phyloP scores from a whole-genome alignment of 1,140 invertebrate species.

The Orius insidiosus region DNA sequence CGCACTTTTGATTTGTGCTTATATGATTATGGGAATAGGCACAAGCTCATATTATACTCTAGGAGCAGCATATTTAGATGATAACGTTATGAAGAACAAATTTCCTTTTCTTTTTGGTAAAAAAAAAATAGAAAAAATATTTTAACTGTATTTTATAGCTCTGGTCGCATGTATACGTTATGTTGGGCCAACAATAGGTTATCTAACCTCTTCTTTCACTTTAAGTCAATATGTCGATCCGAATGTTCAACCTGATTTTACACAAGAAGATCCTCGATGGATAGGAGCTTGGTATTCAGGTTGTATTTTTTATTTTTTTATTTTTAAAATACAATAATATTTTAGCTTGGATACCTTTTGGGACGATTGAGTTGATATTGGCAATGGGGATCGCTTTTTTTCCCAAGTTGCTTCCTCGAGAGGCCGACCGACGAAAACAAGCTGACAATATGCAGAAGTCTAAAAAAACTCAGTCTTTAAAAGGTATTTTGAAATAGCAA shows the following conservation, averaged over 20 bases:
- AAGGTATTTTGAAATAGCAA: slow-evolving; percentile 14
- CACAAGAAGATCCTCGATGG: slow-evolving; percentile 24
- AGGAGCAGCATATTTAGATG: slow-evolving; percentile 23
- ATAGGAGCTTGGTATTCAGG: slow-evolving; percentile 29
- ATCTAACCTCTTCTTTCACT: slow-evolving; percentile 17
- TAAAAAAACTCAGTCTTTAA: background rate
- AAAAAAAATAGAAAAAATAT: background rate
- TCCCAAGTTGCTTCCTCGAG: slow-evolving; percentile 18
- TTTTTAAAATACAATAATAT: background rate
- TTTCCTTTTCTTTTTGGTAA: slow-evolving; percentile 21
- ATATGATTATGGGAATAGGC: slow-evolving; percentile 21
- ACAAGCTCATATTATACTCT: slow-evolving; percentile 21
- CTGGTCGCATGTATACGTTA: slow-evolving; percentile 22
- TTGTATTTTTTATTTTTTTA: slow-evolving; percentile 14
- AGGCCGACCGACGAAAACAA: slow-evolving; percentile 9
- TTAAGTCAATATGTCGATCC: slow-evolving; percentile 18
- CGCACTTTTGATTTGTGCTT: slow-evolving; percentile 16
- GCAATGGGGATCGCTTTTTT: slow-evolving; percentile 17
- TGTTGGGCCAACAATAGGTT: slow-evolving; percentile 25
- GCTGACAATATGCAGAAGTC: background rate
- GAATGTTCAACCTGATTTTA: slow-evolving; percentile 18
- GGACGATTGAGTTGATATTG: slow-evolving; percentile 13
- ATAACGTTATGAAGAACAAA: slow-evolving; percentile 22
- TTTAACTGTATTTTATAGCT: slow-evolving; percentile 16
- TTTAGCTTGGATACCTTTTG: slow-evolving; percentile 21